Base-by-base conservation (phyloP, 2,888 invertebrate species). In the Morpho helenor region DNA sequence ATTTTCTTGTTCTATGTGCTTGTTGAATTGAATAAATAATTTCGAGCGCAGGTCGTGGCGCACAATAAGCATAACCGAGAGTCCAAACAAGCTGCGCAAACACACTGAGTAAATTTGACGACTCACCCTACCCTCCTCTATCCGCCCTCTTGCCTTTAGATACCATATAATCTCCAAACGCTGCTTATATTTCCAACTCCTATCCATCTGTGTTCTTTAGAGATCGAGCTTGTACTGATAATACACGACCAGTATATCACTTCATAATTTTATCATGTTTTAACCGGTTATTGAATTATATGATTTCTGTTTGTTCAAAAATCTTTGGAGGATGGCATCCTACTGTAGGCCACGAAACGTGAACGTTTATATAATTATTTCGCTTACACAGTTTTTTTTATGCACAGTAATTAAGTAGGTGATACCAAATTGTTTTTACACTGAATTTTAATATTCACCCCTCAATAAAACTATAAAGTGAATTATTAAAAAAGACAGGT, bases 51-150 rank as follows among this genome's bases (percentile, higher is more conserved):
- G 56, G 60, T 53, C 57, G 63, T 8, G 53, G 62, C 52, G 56
- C 74, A 80, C 82, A 83, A 81, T 82, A 82, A 80, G 80, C 81
- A 77, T 74, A 69, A 75, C 66, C 64, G 72, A 70, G 60, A 58
- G 47, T 60, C 71, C 76, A 79, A 80, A 84, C 80, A 80, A 66
- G 63, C 71, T 72, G 72, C 60, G 74, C 75, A 84, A 84, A 77
- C 73, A 74, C 60, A 53, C 68, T 66, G 68, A 53, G 69, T 66
- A 71, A 70, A 82, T 77, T 79, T 72, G 56, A 62, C 58, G 56
- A 56, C 58, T 60, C 68, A 62, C 64, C 65, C 66, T 60, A 49
- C 22, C 52, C 49, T 52, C 58, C 52, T 45, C 49, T 41, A 52
- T 41, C 69, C 71, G 66, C 58, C 41, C 55, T 52, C 43, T 49